Evolutionary conservation across 2,113 vertebrate species (phyloP).

Genomic region (Dermatemys mawii): DNA sequence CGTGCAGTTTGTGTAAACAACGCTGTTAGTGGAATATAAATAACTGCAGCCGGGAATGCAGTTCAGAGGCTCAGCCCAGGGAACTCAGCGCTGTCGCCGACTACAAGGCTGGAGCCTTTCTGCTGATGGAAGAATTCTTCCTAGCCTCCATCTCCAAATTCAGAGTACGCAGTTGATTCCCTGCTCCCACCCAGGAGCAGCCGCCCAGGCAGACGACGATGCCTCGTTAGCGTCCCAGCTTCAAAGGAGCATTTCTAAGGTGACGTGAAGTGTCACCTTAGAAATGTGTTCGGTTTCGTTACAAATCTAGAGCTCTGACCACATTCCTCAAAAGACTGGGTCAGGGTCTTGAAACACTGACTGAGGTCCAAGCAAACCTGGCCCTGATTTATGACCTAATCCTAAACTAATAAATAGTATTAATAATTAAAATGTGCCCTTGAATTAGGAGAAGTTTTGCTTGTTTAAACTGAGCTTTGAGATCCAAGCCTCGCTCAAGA

Average conservation of each 20-base stretch:
- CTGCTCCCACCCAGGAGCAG: neutral
- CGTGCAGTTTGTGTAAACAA: constrained; percentile 80
- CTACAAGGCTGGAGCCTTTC: constrained; percentile 18
- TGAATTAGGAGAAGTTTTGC: neutral
- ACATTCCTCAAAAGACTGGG: neutral
- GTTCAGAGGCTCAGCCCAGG: constrained; percentile 34
- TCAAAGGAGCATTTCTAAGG: neutral
- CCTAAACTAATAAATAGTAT: neutral
- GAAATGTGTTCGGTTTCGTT: neutral
- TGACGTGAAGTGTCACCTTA: neutral
- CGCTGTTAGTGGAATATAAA: constrained; percentile 77
- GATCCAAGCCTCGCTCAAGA: neutral
- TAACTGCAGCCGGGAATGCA: constrained; percentile 71
- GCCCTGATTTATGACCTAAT: neutral
- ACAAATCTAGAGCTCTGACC: neutral
- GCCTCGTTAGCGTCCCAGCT: neutral
- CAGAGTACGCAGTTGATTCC: neutral
- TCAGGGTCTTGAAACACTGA: neutral
- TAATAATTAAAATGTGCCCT: neutral
- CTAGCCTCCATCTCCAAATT: neutral
- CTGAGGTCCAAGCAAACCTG: neutral
- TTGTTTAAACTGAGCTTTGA: neutral
- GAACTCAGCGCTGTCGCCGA: constrained; percentile 50
- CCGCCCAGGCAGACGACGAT: neutral
- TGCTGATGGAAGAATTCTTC: neutral